These are phyloP conservation scores for Pyrocephalus nanus DNA, from an alignment of 2,797 vertebrate genomes.

Conservation along the genomic window DNA sequence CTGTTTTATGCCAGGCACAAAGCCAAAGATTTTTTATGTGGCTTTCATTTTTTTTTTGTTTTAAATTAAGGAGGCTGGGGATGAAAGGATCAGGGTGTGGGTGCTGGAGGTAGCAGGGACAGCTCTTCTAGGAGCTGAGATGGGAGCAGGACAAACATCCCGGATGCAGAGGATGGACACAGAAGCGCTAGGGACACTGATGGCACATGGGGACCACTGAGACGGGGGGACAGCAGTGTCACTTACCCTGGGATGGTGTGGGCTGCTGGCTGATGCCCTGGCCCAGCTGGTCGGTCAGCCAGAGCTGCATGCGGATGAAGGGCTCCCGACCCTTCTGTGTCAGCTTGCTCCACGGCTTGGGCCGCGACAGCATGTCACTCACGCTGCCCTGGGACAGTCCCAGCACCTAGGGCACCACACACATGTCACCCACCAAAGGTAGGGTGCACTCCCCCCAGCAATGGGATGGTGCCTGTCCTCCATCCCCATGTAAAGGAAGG, in stretches of 20 bases:
- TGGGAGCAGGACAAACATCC: background rate
- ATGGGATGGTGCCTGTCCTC: background rate
- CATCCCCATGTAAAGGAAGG: accelerated
- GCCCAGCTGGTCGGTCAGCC: conserved; percentile 93
- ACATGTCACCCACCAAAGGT: accelerated
- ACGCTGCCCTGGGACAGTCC: conserved; percentile 98
- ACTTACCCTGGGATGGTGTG: conserved; percentile 75
- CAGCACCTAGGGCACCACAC: conserved; percentile 82
- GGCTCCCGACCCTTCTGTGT: conserved; percentile 98
- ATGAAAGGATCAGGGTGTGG: accelerated
- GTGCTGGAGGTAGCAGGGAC: no score
- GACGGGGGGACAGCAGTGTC: accelerated
- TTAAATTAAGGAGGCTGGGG: background rate
- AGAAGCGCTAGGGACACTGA: background rate
- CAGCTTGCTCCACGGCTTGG: conserved; percentile 98
- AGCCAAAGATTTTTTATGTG: background rate
- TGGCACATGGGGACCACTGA: background rate
- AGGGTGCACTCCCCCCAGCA: accelerated
- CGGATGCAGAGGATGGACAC: background rate
- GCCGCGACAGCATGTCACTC: conserved; percentile 97
- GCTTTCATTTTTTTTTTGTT: background rate
- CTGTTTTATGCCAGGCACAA: background rate
- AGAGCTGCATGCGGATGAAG: conserved; percentile 99
- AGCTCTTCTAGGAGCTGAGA: background rate
- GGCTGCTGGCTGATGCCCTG: conserved; percentile 84